Evolutionary conservation across 2,797 vertebrate genomes (phyloP).

Genomic region (Buphagus erythrorhynchus): DNA sequence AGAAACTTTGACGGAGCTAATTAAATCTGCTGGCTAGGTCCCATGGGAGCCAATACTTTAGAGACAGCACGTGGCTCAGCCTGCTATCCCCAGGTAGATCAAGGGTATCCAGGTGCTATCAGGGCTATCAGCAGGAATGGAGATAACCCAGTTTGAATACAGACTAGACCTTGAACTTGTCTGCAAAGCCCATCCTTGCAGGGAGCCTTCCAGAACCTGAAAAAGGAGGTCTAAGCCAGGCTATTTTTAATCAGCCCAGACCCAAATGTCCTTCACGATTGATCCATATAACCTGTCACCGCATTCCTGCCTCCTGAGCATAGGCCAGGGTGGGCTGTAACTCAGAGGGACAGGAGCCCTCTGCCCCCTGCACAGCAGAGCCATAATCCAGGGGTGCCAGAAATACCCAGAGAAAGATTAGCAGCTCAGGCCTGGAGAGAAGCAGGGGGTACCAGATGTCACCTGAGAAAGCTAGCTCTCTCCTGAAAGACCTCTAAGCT

Average conservation of each 20-base stretch:
- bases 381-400: background rate
- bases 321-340: background rate
- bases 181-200: constrained; percentile 8
- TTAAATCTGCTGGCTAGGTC: constrained; percentile 15
- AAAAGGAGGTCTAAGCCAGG: constrained; percentile 26
- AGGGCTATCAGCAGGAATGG: constrained; percentile 46
- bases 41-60: background rate
- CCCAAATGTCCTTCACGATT: background rate
- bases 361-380: background rate
- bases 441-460: constrained; percentile 32
- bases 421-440: background rate
- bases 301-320: background rate
- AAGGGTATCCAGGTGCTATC: constrained; percentile 33
- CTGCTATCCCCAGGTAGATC: constrained; percentile 4
- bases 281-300: background rate
- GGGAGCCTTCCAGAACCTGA: background rate
- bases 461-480: constrained; percentile 17
- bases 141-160: constrained; percentile 45
- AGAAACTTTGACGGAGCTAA: background rate
- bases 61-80: background rate
- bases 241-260: constrained; percentile 34
- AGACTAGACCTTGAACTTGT: constrained; percentile 56
- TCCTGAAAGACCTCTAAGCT: background rate
- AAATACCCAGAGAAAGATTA: background rate
- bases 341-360: background rate